These are phyloP conservation scores for Calyptommatus sinebrachiatus DNA, from an alignment of 2,113 vertebrate species.

Conservation along the genomic window DNA sequence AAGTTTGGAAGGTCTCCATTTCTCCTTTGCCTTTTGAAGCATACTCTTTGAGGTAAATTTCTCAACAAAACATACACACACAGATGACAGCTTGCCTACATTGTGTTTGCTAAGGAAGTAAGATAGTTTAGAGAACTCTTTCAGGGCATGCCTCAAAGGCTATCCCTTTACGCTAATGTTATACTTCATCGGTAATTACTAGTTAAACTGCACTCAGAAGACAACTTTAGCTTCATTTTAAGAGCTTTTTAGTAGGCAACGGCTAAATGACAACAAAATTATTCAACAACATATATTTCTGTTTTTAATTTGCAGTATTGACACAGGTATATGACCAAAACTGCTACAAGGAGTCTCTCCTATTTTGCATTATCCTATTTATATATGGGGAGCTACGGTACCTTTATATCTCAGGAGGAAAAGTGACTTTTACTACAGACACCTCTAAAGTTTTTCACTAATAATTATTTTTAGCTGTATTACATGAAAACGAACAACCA, in stretches of 20 bases:
- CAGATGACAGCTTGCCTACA: neutral
- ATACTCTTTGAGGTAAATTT: slow-evolving; percentile 64
- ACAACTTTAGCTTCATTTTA: neutral
- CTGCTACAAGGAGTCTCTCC: neutral
- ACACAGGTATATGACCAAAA: neutral
- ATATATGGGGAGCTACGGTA: neutral
- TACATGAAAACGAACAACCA: no score
- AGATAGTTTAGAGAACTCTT: slow-evolving; percentile 22
- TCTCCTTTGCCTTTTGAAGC: slow-evolving; percentile 61
- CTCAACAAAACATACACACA: slow-evolving; percentile 5
- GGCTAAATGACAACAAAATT: neutral
- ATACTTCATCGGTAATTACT: neutral
- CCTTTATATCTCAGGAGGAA: neutral
- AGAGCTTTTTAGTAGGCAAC: neutral
- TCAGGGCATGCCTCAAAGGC: slow-evolving; percentile 39
- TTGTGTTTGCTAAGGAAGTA: slow-evolving; percentile 12
- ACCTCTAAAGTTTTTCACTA: neutral
- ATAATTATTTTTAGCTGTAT: neutral
- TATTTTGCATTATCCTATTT: neutral
- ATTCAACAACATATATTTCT: neutral
- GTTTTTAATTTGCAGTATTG: neutral
- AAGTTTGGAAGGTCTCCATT: slow-evolving; percentile 69
- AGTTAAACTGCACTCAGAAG: neutral
- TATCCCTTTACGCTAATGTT: slow-evolving; percentile 36
- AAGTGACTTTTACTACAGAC: neutral